A percentile compares a stretch with the other conserved stretches of the same genome.
phyloP scores from a whole-genome alignment of 2,888 invertebrate species.

The Drosophila emarginata region DNA sequence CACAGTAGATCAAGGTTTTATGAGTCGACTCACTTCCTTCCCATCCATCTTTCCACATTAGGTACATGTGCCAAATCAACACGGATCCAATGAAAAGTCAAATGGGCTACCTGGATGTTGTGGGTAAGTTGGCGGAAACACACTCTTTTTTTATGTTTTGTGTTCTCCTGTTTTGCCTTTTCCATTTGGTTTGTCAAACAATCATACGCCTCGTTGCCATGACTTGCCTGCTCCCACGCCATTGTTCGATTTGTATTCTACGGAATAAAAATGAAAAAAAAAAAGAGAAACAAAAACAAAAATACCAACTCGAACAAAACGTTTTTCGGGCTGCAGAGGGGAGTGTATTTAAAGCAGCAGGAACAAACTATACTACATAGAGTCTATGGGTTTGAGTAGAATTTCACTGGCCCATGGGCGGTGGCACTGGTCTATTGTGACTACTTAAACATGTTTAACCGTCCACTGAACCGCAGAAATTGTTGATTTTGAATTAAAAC shows the following conservation, averaged over 20 bases:
- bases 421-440: slow-evolving; percentile 41
- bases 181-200: slow-evolving; percentile 50
- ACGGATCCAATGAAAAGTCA: slow-evolving; percentile 85
- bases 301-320: slow-evolving; percentile 53
- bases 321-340: slow-evolving; percentile 45
- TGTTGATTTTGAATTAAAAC: slow-evolving; percentile 80
- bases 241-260: slow-evolving; percentile 39
- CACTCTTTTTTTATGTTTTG: slow-evolving; percentile 8
- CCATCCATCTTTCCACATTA: slow-evolving; percentile 11
- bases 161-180: slow-evolving; percentile 31
- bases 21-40: background rate
- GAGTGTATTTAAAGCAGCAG: background rate
- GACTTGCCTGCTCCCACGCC: slow-evolving; percentile 7
- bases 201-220: slow-evolving; percentile 49
- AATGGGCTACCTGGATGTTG: slow-evolving; percentile 93
- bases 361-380: slow-evolving; percentile 29
- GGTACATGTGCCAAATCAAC: slow-evolving; percentile 84
- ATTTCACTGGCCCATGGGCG: slow-evolving; percentile 35
- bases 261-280: slow-evolving; percentile 27
- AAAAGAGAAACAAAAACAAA: slow-evolving; percentile 19
- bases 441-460: slow-evolving; percentile 74
- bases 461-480: slow-evolving; percentile 78
- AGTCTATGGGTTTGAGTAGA: slow-evolving; percentile 46
- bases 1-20: background rate
- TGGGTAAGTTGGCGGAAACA: slow-evolving; percentile 86